phyloP scores from a whole-genome alignment of 2,888 invertebrate genomes.

The Limnephilus rhombicus region DNA sequence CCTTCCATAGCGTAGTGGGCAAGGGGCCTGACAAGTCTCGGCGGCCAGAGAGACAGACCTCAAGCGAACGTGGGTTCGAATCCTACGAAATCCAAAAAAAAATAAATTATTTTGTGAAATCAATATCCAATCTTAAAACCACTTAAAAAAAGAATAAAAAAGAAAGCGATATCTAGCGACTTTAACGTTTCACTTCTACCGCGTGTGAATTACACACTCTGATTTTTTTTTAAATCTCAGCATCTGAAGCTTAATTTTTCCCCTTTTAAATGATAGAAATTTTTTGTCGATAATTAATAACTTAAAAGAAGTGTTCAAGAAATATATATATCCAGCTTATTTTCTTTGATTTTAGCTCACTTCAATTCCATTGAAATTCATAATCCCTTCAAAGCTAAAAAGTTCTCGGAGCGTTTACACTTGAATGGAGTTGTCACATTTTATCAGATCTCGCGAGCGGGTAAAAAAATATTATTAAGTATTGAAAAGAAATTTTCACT shows the following conservation, averaged over 20 bases:
- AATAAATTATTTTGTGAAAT: no score
- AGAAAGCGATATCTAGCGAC: no score
- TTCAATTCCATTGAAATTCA: not conserved
- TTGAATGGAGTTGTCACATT: not conserved
- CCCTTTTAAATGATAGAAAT: not conserved
- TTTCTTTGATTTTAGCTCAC: not conserved
- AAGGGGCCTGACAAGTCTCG: no score
- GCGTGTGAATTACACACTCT: no score
- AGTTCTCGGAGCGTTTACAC: not conserved
- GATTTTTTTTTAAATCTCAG: not conserved
- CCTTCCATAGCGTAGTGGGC: no score
- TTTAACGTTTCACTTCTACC: no score
- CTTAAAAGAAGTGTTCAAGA: not conserved
- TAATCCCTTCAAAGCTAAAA: not conserved
- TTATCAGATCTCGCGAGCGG: not conserved
- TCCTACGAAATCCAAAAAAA: no score
- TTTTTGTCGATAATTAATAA: not conserved
- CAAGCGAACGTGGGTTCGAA: no score
- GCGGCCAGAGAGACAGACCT: no score
- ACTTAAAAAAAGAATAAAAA: no score
- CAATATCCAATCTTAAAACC: no score
- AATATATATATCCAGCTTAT: not conserved
- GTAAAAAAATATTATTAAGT: not conserved
- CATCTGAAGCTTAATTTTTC: not conserved
- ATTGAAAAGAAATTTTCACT: not conserved